These are phyloP conservation scores for Aspidapion aeneum DNA, from an alignment of 2,888 invertebrate genomes.

Conservation along the genomic window DNA sequence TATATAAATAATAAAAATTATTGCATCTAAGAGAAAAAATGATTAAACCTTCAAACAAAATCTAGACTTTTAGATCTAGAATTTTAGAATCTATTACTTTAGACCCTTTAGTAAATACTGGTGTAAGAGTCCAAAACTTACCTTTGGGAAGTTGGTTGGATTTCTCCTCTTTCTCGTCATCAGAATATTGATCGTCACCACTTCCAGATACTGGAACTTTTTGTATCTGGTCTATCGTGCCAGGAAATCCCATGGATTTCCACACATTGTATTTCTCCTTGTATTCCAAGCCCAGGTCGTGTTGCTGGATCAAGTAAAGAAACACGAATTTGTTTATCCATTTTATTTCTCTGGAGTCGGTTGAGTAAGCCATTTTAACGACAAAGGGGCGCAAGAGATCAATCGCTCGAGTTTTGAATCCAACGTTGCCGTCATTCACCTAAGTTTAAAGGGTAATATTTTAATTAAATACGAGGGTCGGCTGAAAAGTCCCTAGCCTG, in stretches of 20 bases:
- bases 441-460: too few species aligned
- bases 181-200: conserved; percentile 27
- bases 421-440: background rate
- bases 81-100: too few species aligned
- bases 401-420: conserved; percentile 45
- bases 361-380: conserved; percentile 54
- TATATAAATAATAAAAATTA: too few species aligned
- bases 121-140: too few species aligned
- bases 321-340: conserved; percentile 60
- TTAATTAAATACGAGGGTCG: too few species aligned
- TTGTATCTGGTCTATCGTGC: conserved; percentile 62
- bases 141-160: background rate
- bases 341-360: conserved; percentile 51
- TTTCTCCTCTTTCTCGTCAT: conserved; percentile 29
- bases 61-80: too few species aligned
- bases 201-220: conserved; percentile 45
- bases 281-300: conserved; percentile 63
- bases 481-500: too few species aligned
- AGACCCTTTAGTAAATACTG: too few species aligned
- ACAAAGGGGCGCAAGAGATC: conserved; percentile 68
- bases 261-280: conserved; percentile 65
- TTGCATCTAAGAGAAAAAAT: too few species aligned
- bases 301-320: conserved; percentile 68
- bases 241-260: conserved; percentile 71
- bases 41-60: too few species aligned